These are phyloP conservation scores for Oreocharis arfaki DNA, from an alignment of 2,113 vertebrate species.

Conservation along the genomic window DNA sequence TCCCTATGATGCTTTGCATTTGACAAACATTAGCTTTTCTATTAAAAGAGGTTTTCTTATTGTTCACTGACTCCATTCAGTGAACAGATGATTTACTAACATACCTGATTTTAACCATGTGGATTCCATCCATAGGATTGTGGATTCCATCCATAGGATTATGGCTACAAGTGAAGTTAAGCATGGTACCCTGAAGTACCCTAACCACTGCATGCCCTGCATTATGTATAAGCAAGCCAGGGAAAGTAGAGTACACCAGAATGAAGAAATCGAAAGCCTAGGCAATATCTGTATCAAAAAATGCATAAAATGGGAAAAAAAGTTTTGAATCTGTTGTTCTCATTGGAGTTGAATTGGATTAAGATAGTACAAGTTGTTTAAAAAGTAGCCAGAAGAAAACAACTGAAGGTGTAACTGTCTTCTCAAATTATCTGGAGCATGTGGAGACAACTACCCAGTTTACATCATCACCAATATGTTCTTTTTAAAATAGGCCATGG, in stretches of 20 bases:
- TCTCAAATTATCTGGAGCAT: background rate
- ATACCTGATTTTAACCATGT: background rate
- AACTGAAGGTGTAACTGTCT: background rate
- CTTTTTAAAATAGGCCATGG: background rate
- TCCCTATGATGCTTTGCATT: background rate
- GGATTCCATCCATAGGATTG: background rate
- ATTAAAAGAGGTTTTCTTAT: background rate
- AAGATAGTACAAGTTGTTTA: background rate
- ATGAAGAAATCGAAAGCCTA: background rate
- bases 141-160: background rate
- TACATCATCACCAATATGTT: background rate
- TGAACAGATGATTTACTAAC: background rate
- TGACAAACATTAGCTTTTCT: background rate
- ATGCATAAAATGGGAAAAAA: background rate
- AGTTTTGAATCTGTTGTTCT: background rate
- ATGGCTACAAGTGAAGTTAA: background rate
- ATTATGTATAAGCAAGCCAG: background rate
- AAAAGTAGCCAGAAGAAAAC: background rate
- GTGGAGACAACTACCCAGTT: background rate
- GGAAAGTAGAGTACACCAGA: background rate
- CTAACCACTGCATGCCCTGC: background rate
- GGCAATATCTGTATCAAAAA: background rate
- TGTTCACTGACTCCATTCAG: background rate
- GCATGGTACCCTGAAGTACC: background rate
- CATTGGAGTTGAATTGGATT: background rate